Evolutionary conservation across 2,113 vertebrate genomes (phyloP).

Genomic region (Ptilonorhynchus violaceus): DNA sequence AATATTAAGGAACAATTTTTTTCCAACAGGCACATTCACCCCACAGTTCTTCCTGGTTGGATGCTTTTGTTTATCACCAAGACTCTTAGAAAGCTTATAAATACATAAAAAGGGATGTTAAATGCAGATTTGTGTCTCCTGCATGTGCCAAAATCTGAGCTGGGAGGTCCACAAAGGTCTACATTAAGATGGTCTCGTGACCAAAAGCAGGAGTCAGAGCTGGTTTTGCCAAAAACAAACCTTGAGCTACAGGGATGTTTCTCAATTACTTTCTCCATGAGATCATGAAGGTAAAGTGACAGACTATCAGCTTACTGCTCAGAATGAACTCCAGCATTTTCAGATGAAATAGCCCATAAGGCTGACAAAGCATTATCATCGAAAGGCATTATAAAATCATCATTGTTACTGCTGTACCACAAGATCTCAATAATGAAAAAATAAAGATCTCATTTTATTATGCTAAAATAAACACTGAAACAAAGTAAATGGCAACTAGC

Average conservation of each 20-base stretch:
- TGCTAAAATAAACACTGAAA: neutral
- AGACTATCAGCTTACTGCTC: neutral
- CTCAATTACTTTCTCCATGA: neutral
- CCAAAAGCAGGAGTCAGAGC: neutral
- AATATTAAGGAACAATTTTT: neutral
- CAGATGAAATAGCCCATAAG: neutral
- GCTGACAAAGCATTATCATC: neutral
- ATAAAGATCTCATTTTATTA: neutral
- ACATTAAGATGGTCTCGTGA: neutral
- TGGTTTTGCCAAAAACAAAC: neutral
- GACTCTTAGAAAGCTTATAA: neutral
- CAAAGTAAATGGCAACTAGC: neutral
- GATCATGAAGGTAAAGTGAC: neutral
- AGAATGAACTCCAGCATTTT: neutral
- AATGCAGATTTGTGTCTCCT: neutral
- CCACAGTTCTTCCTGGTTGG: neutral
- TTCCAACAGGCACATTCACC: neutral
- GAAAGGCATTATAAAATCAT: neutral
- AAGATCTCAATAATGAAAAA: neutral
- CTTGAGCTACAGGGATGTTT: neutral
- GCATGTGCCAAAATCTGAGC: neutral
- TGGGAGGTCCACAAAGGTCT: neutral
- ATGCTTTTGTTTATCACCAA: neutral
- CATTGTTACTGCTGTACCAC: neutral
- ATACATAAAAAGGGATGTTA: neutral